Base-by-base conservation (phyloP, 2,888 invertebrate species). In the Drosophila fungiperda region DNA sequence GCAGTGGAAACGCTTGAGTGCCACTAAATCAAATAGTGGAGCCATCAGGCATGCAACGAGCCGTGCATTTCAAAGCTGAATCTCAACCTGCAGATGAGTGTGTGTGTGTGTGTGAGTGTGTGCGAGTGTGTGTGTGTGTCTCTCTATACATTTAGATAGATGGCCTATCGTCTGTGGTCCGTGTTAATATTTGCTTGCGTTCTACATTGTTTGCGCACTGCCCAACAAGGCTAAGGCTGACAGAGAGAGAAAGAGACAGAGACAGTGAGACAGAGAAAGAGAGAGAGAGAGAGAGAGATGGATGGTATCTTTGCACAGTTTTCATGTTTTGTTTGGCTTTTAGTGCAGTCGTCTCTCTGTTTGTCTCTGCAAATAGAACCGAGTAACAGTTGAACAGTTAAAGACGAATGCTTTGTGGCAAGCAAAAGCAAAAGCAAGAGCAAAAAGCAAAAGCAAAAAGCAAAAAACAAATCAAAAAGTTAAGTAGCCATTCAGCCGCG, bases 121-220 rank as follows among this genome's bases (percentile, higher is more conserved):
- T 53, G 45, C 53, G 29, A 20, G 57, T 59, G 58, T 29, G 49
- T 33, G 66, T 8, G 48, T 42, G 53, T 62, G 45, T 45, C 26
- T 62, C 42, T 36, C 26, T 57, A 36, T 53, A 57, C 29, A 50
- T 62, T 52, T 72, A 75, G 73, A 76, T 80, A 62, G 73, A 81
- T 79, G 73, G 81, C 81, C 81, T 79, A 77, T 79, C 73, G 77
- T 59, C 70, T 81, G 69, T 68, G 68, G 68, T 63, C 68, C 78
- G 83, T 84, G 89, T 84, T 84, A 88, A 88, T 84, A 88, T 88
- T 84, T 88, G 87, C 83, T 76, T 81, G 89, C 86, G 88, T 84
- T 88, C 85, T 88, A 88, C 89, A 85, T 83, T 84, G 83, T 84
- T 83, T 84, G 82, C 71, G 53, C 68, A 64, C 76, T 85, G 88